Percentiles rank a stretch among this genome's conserved stretches.
Evolutionary conservation across 2,888 invertebrate genomes (phyloP).

Genomic region (Chelonus formosanus): DNA sequence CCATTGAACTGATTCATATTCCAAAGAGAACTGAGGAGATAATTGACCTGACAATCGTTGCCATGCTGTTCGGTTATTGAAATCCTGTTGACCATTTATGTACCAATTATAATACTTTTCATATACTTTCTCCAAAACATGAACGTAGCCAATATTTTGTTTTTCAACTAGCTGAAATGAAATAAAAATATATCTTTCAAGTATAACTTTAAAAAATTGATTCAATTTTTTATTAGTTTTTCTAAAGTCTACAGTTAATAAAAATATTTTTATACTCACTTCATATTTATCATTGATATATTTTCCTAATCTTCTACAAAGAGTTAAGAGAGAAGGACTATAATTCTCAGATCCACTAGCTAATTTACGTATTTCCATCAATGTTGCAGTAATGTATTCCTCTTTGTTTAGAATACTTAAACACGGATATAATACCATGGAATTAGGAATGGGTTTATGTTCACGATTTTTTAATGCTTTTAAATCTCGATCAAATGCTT

Average conservation of each 20-base stretch:
- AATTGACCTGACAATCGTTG: slow-evolving; percentile 70
- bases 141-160: slow-evolving; percentile 72
- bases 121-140: slow-evolving; percentile 73
- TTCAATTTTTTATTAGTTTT: too few relatives aligned
- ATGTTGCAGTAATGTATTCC: slow-evolving; percentile 71
- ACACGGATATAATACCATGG: slow-evolving; percentile 78
- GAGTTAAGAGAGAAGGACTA: slow-evolving; percentile 74
- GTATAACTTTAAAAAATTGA: too few relatives aligned
- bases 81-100: slow-evolving; percentile 61
- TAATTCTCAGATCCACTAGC: slow-evolving; percentile 83
- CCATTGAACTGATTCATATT: slow-evolving; percentile 73
- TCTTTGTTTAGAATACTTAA: slow-evolving; percentile 71
- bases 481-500: slow-evolving; percentile 77
- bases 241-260: not conserved
- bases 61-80: slow-evolving; percentile 74
- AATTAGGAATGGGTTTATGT: slow-evolving; percentile 65
- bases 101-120: slow-evolving; percentile 75
- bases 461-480: slow-evolving; percentile 69
- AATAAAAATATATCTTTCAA: not conserved
- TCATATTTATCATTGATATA: slow-evolving; percentile 53
- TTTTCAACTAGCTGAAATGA: slow-evolving; percentile 72
- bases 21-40: slow-evolving; percentile 58
- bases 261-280: slow-evolving; percentile 38
- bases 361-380: slow-evolving; percentile 76
- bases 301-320: slow-evolving; percentile 76